Evolutionary conservation across 2,113 vertebrate genomes (phyloP), one percentile per base, ranked within the genome.

Genomic region (Corapipo altera): DNA sequence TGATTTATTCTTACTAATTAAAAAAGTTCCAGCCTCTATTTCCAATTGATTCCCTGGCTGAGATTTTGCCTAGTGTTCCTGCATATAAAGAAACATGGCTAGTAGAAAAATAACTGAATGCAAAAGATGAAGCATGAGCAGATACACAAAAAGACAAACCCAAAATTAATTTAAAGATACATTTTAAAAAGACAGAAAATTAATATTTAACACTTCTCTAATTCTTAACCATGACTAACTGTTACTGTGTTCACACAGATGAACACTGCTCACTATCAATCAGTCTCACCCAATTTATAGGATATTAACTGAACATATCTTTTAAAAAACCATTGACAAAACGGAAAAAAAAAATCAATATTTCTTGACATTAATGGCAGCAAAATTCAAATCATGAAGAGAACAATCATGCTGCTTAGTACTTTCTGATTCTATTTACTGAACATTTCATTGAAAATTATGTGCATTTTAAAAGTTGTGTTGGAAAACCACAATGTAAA

Each of bases 1-100:
- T 93, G 85, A 92, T 80, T 92, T 93, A 93, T 91, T 76, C 37
- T 61, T 91, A 64, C 24, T 91, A 93, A 92, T 95, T 95, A 91
- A 62, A 32, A 33, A 14, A 57, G 59, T n/a, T 91, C 7, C 14
- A 91, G 24, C 18, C 10, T 77, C 26, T 86, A 1, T 70, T 80
- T 93, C n/a, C 18, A 86, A 15, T 37, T 57, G 8, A 32, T 95
- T 87, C 32, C 24, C 32, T 52, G 61, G 43, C 0, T 87, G 21
- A 91, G 44, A 32, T 78, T 85, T 89, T 52, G 44, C 21, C 22
- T 61, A 32, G 14, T 44, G 12, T 75, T 96, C 87, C 41, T 13
- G 4, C 32, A 17, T 72, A 57, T 69, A 79, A 66, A 85, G 59
- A 66, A 49, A 58, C 22, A 66, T 6, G 26, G 17, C 11, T 39